These are phyloP conservation scores for Tokudaia tokunoshimensis DNA, from an alignment of 2,797 vertebrate species.

Conservation along the genomic window DNA sequence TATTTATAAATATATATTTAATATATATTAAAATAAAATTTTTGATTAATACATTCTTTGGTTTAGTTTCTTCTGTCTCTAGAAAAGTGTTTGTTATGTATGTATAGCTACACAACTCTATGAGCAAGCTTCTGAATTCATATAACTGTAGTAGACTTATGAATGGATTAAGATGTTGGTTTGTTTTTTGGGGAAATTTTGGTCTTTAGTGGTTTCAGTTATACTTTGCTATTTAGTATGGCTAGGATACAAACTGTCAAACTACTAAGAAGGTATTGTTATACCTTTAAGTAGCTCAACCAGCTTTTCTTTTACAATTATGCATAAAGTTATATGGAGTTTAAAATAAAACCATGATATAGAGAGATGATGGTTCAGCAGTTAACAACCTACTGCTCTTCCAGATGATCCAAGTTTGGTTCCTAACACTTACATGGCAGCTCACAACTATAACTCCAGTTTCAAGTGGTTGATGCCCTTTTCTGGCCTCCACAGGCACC, in stretches of 20 bases:
- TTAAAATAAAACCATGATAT: not conserved
- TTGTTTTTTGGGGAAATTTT: not conserved
- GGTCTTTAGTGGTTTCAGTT: not conserved
- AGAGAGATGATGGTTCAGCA: not conserved
- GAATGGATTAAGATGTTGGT: not conserved
- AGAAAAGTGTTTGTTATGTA: not conserved
- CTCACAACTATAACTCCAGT: not conserved
- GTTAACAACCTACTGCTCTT: not conserved
- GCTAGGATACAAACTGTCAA: not conserved
- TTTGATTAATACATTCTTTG: not conserved
- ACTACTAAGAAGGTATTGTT: not conserved
- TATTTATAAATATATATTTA: too few species aligned
- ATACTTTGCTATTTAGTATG: not conserved
- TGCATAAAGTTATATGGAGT: not conserved
- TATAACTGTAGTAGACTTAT: slow-evolving; percentile 29
- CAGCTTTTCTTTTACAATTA: not conserved
- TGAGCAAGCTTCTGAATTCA: not conserved
- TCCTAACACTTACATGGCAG: too few species aligned
- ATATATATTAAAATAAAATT: too few species aligned
- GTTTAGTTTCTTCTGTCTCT: not conserved
- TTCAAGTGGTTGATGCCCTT: not conserved
- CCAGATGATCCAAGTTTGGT: not conserved
- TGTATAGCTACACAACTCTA: not conserved
- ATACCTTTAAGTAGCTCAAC: not conserved
- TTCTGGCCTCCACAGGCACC: not conserved